Percentiles rank a stretch among this genome's conserved stretches.
These are phyloP conservation scores for Palloptera scutellata DNA, from an alignment of 2,888 invertebrate species.

Conservation along the genomic window DNA sequence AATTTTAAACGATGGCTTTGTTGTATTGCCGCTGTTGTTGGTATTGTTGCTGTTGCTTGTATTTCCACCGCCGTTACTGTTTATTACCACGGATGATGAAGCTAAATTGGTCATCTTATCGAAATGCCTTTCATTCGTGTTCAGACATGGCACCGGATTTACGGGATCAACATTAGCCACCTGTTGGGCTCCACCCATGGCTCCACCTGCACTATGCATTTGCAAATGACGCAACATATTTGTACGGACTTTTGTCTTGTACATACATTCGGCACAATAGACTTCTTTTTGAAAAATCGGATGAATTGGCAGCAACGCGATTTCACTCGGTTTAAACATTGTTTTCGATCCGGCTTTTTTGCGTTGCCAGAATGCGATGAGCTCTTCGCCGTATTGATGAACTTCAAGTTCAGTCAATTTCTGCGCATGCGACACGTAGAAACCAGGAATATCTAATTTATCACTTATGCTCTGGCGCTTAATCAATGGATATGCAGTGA, in stretches of 20 bases:
- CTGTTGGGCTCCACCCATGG: conserved; percentile 21
- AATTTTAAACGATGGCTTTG: conserved; percentile 12
- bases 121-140: conserved; percentile 80
- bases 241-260: conserved; percentile 73
- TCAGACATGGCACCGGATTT: conserved; percentile 83
- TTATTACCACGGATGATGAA: conserved; percentile 68
- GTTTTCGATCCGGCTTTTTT: conserved; percentile 49
- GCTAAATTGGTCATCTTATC: conserved; percentile 87
- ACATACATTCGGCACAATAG: conserved; percentile 74
- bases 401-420: conserved; percentile 40
- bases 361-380: conserved; percentile 48
- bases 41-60: background rate
- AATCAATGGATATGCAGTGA: conserved; percentile 32
- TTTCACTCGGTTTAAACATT: conserved; percentile 70
- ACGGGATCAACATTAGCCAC: conserved; percentile 76
- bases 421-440: conserved; percentile 65
- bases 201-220: conserved; percentile 67
- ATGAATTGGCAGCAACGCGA: conserved; percentile 71
- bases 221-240: conserved; percentile 78
- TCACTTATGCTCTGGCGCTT: background rate
- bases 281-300: conserved; percentile 71
- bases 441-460: conserved; percentile 9
- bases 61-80: conserved; percentile 36
- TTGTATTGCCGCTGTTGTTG: conserved; percentile 29
- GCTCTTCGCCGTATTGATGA: conserved; percentile 48